phyloP scores from a whole-genome alignment of 2,888 invertebrate species.

The Stenotaenia linearis region DNA sequence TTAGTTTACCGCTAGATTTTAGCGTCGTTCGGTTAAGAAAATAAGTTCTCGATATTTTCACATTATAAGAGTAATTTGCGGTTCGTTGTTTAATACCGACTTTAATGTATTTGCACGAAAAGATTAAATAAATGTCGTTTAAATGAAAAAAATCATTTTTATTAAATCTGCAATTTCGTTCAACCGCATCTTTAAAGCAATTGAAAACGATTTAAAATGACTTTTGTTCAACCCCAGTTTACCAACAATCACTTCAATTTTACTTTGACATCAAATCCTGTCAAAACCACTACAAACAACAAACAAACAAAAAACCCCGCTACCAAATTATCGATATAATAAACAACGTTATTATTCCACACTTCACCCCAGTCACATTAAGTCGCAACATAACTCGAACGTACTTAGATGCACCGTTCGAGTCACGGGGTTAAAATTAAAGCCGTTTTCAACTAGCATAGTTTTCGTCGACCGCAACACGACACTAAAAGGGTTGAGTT shows the following conservation, averaged over 20 bases:
- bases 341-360: not conserved
- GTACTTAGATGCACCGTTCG: slow-evolving; percentile 11
- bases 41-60: not conserved
- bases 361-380: not conserved
- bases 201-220: not conserved
- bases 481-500: slow-evolving; percentile 24
- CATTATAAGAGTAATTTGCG: too few species aligned
- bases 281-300: not conserved
- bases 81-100: too few species aligned
- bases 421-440: slow-evolving; percentile 18
- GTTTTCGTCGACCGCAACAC: slow-evolving; percentile 5
- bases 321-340: not conserved
- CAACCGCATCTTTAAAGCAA: not conserved
- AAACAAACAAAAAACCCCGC: not conserved
- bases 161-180: not conserved
- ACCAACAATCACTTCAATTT: not conserved
- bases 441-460: not conserved
- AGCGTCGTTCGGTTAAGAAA: too few species aligned
- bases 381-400: not conserved
- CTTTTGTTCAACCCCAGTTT: not conserved
- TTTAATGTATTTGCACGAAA: not conserved
- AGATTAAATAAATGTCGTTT: not conserved
- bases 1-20: too few species aligned
- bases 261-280: not conserved
- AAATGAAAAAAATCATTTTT: not conserved